Base-by-base conservation (phyloP, 1,140 invertebrate genomes). In the Drosophila subpulchrella region DNA sequence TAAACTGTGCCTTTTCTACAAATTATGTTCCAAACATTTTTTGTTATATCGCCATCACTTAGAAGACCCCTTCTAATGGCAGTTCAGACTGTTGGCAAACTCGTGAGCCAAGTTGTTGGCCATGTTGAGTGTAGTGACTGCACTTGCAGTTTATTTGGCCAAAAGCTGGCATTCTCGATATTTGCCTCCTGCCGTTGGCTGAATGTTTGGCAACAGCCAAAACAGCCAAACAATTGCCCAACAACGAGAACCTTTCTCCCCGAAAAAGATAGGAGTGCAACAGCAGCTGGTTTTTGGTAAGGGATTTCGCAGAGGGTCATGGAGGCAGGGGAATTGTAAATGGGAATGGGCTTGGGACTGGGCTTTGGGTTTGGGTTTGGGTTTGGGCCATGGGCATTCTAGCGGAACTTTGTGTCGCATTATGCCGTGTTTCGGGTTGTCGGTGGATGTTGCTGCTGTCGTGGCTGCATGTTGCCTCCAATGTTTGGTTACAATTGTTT, bases 381-480 rank as follows among this genome's bases (percentile, higher is more conserved):
- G 76, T 75, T 63, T 61, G 79, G 56, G 76, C 66, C 61, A 51
- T 81, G 83, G 75, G 75, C 83, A 86, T 62, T 86, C 79, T 86
- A 86, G 82, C 82, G 82, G 82, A 86, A 86, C 82, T 79, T 79
- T 86, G 82, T 86, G 82, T 86, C 82, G 75, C 83, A 86, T 86
- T 86, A 86, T 86, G 83, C 79, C 78, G 76, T 77, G 74, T 77
- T 77, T 76, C 24, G 72, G 73, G 61, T 76, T 76, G 72, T 66
- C 61, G 61, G 62, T 73, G 66, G 54, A 51, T 72, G 54, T 73
- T 71, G 66, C 66, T 80, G 65, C 75, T 81, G 83, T 88, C 83
- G 82, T 86, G 83, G 79, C 82, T 88, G 78, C 82, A 86, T 86
- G 83, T 71, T 71, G 83, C 38, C 83, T 82, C 76, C 75, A 88